Evolutionary conservation across 2,113 vertebrate genomes (phyloP).

Genomic region (Platysteira castanea): DNA sequence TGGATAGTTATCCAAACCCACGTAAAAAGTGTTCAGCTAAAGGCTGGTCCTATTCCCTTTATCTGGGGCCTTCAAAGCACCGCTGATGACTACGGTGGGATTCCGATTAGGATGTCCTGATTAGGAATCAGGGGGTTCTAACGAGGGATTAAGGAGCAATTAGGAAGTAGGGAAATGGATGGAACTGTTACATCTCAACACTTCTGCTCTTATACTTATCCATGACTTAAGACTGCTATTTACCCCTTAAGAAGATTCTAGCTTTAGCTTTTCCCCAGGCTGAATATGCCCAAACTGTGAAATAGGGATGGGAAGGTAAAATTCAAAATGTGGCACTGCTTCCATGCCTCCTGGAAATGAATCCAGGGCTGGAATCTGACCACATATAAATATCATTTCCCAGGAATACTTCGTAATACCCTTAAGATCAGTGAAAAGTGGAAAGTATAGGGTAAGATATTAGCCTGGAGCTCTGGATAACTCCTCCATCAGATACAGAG

Average conservation of each 20-base stretch:
- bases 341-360: neutral
- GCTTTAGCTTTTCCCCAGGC: conserved; percentile 2
- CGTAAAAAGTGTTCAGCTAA: neutral
- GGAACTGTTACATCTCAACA: neutral
- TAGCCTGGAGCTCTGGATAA: neutral
- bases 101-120: neutral
- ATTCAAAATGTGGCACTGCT: neutral
- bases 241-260: conserved; percentile 41
- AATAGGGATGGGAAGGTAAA: neutral
- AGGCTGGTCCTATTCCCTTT: neutral
- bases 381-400: neutral
- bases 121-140: conserved; percentile 26
- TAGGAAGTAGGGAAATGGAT: neutral
- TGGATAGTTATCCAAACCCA: neutral
- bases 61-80: neutral
- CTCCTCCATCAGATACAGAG: neutral
- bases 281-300: neutral
- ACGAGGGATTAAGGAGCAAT: neutral
- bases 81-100: neutral
- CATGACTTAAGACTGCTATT: conserved; percentile 34
- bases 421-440: neutral
- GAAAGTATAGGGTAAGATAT: neutral
- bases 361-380: neutral
- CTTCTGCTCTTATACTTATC: neutral
- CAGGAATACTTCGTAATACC: neutral